Conservation (phyloP, 2,797 vertebrate species). For the Sternarchorhynchus goeldii region DNA sequence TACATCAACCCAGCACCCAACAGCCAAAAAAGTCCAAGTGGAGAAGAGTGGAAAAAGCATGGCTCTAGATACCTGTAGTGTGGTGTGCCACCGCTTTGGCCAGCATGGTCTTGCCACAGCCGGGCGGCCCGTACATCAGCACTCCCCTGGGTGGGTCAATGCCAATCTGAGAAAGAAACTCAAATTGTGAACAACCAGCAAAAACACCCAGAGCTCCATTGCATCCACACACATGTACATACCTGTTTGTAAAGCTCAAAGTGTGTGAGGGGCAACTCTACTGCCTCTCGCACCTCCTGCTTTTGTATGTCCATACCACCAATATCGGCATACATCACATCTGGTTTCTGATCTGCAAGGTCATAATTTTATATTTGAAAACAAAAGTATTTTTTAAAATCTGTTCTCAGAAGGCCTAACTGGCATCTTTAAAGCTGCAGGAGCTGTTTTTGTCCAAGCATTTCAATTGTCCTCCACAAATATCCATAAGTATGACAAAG, state of each 20-base stretch:
- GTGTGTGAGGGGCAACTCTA: slow-evolving; percentile 95
- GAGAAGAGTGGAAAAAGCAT: neutral
- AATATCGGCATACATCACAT: slow-evolving; percentile 93
- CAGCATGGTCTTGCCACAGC: slow-evolving; percentile 95
- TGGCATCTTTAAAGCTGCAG: too few relatives aligned
- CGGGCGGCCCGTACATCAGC: slow-evolving; percentile 93
- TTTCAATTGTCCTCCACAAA: too few relatives aligned
- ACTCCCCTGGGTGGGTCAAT: slow-evolving; percentile 93
- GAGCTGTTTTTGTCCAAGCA: too few relatives aligned
- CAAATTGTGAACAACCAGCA: neutral
- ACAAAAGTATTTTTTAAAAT: too few relatives aligned
- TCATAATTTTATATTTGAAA: too few relatives aligned
- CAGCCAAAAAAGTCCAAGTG: neutral
- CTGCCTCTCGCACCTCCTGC: slow-evolving; percentile 94
- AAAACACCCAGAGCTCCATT: neutral
- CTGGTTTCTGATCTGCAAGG: slow-evolving; percentile 90
- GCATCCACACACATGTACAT: neutral
- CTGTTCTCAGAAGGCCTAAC: too few relatives aligned
- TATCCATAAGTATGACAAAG: too few relatives aligned
- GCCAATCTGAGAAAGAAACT: slow-evolving; percentile 79
- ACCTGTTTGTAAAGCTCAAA: slow-evolving; percentile 98
- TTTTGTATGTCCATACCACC: slow-evolving; percentile 99
- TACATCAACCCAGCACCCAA: neutral
- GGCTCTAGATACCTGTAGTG: slow-evolving; percentile 81
- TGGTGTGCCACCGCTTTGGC: slow-evolving; percentile 96